phyloP scores from a whole-genome alignment of 2,797 vertebrate genomes.

The Xiphophorus birchmanni region DNA sequence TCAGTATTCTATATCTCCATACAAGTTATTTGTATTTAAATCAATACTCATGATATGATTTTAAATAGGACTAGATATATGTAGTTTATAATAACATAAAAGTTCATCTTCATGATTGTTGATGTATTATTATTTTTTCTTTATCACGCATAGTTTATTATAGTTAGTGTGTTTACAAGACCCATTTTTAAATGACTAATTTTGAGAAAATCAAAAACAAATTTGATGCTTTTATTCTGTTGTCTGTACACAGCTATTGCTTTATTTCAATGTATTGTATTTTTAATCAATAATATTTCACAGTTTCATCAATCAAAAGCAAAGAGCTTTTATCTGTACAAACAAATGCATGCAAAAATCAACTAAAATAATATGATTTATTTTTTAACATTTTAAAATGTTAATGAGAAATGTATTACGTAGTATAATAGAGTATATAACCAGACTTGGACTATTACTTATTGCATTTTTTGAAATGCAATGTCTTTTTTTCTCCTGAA shows the following conservation, averaged over 20 bases:
- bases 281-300: not conserved
- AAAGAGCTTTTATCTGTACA: not conserved
- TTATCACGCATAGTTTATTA: not conserved
- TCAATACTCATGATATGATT: not conserved
- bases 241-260: not conserved
- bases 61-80: not conserved
- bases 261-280: not conserved
- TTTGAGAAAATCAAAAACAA: not conserved
- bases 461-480: constrained; percentile 57
- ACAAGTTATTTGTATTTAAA: not conserved
- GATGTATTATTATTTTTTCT: not conserved
- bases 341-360: not conserved
- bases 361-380: not conserved
- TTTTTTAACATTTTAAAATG: not conserved
- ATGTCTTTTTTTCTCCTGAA: constrained; percentile 5
- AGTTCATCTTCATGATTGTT: not conserved
- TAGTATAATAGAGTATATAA: not conserved
- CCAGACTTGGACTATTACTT: constrained; percentile 27
- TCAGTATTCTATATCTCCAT: not conserved
- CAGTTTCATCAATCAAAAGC: not conserved
- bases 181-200: not conserved
- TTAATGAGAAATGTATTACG: not conserved
- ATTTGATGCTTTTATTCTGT: not conserved
- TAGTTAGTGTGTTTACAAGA: not conserved
- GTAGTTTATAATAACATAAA: not conserved